Evolutionary conservation across 1,140 invertebrate species (phyloP).

Genomic region (Aphis craccivora): DNA sequence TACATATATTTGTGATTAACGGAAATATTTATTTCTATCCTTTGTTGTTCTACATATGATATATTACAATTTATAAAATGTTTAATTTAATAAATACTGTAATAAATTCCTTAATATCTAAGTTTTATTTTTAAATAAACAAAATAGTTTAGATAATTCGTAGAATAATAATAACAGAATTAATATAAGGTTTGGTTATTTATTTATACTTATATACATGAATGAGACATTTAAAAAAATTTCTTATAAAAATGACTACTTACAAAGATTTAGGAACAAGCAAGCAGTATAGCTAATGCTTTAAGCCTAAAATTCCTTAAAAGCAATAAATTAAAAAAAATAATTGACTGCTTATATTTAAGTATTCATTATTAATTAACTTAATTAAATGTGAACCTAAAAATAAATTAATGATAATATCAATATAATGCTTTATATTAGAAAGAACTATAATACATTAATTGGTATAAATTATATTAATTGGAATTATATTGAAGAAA

Average conservation of each 20-base stretch:
- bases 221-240: constrained; percentile 26
- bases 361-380: constrained; percentile 20
- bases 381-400: constrained; percentile 28
- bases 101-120: neutral
- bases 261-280: constrained; percentile 52
- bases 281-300: constrained; percentile 45
- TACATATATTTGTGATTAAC: neutral
- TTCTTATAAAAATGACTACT: constrained; percentile 39
- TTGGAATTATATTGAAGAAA: constrained; percentile 45
- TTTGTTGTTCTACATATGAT: no score
- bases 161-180: neutral
- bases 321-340: constrained; percentile 34
- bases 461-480: constrained; percentile 5
- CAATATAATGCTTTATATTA: constrained; percentile 43
- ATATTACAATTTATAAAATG: no score
- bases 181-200: neutral
- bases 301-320: constrained; percentile 36
- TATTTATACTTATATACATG: constrained; percentile 45
- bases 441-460: constrained; percentile 50
- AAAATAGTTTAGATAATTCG: neutral
- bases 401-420: constrained; percentile 45
- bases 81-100: neutral
- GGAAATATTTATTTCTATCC: neutral
- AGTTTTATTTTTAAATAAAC: neutral
- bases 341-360: constrained; percentile 39